Evolutionary conservation across 2,797 vertebrate species (phyloP).

Genomic region (Enteromius anoplus): DNA sequence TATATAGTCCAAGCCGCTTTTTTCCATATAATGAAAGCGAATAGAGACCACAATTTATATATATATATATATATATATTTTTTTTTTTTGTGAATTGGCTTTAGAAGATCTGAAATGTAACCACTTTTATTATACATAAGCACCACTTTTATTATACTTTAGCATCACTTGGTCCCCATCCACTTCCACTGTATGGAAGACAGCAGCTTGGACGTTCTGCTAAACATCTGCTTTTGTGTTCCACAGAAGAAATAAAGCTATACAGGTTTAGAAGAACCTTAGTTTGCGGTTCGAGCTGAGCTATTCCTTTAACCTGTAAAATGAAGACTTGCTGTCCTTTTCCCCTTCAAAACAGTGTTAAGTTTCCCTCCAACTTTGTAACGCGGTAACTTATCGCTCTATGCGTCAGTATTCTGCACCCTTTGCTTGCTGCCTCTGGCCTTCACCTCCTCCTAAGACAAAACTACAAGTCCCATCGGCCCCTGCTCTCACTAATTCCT

Average conservation of each 20-base stretch:
- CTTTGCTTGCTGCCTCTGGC: slow-evolving; percentile 43
- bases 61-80: too few relatives aligned
- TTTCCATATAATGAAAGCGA: background rate
- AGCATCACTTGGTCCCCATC: background rate
- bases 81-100: background rate
- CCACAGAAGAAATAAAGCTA: background rate
- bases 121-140: slow-evolving; percentile 2
- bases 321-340: slow-evolving; percentile 19
- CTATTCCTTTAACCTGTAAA: slow-evolving; percentile 46
- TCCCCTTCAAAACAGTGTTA: slow-evolving; percentile 23
- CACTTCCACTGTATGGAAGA: background rate
- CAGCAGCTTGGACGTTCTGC: background rate
- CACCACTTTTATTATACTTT: background rate
- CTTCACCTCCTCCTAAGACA: slow-evolving; percentile 12
- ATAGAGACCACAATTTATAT: background rate
- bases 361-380: slow-evolving; percentile 25
- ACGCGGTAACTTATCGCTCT: slow-evolving; percentile 37
- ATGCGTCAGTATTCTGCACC: slow-evolving; percentile 37
- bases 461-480: slow-evolving; percentile 46
- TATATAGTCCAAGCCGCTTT: background rate
- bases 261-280: background rate
- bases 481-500: slow-evolving; percentile 45
- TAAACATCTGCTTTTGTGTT: slow-evolving; percentile 16
- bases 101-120: background rate
- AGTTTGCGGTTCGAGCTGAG: background rate